These are phyloP conservation scores for Sprattus sprattus DNA, from an alignment of 2,113 vertebrate genomes.

Conservation along the genomic window DNA sequence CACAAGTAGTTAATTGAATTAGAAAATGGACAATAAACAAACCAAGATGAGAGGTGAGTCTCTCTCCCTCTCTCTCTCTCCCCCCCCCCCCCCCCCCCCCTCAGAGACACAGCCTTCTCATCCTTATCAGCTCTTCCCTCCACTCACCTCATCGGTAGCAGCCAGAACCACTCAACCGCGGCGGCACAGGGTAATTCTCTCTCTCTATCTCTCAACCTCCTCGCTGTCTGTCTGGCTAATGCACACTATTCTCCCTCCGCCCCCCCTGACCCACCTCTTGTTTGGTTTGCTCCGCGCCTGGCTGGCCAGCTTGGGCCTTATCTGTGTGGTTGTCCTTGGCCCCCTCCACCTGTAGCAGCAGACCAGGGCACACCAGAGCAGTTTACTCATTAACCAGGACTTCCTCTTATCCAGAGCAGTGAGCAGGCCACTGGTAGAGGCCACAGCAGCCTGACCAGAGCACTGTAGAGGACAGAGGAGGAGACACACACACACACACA, in stretches of 20 bases:
- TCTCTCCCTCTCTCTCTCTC: constrained; percentile 31
- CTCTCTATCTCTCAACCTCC: background rate
- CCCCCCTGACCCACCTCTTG: background rate
- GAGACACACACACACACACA: too few species aligned
- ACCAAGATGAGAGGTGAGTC: background rate
- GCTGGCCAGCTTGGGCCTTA: constrained; percentile 37
- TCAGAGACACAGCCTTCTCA: background rate
- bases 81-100: constrained; percentile 25
- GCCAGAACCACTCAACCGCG: too few species aligned
- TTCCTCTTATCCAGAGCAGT: constrained; percentile 51
- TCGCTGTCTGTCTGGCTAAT: background rate
- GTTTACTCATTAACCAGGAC: constrained; percentile 58
- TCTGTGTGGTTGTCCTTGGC: constrained; percentile 54
- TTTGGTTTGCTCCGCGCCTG: constrained; percentile 23
- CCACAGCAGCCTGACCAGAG: background rate
- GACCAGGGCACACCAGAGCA: constrained; percentile 27
- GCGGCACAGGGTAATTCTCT: background rate
- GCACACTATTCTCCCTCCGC: constrained; percentile 54
- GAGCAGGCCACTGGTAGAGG: constrained; percentile 21
- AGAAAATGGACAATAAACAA: background rate
- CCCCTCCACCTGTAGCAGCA: constrained; percentile 56
- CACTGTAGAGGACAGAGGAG: background rate
- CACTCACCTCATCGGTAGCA: too few species aligned
- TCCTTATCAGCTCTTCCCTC: background rate
- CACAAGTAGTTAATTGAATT: background rate